These are phyloP conservation scores for Drosophila emarginata DNA, from an alignment of 2,888 invertebrate species.

Conservation along the genomic window DNA sequence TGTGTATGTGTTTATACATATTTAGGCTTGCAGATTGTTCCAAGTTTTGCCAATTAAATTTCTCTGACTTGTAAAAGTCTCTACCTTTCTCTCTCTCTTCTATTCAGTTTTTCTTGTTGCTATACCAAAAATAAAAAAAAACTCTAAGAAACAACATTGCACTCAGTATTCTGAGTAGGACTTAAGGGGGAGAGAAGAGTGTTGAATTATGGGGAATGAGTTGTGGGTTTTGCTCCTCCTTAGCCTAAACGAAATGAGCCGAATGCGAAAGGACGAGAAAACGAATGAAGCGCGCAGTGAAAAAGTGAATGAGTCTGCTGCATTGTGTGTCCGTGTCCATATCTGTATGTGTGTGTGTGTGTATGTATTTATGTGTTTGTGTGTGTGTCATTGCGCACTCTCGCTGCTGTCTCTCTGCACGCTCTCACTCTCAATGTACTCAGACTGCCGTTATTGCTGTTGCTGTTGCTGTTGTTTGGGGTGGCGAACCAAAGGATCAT, in stretches of 20 bases:
- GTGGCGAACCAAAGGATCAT: constrained; percentile 80
- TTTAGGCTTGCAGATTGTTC: constrained; percentile 52
- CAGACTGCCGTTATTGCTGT: constrained; percentile 36
- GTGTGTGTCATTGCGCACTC: constrained; percentile 66
- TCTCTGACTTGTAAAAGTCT: constrained; percentile 46
- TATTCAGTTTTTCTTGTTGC: constrained; percentile 29
- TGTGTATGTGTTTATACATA: constrained; percentile 6
- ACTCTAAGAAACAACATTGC: constrained; percentile 28
- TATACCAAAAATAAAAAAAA: constrained; percentile 30
- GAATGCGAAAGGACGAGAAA: constrained; percentile 51
- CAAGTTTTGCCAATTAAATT: constrained; percentile 68
- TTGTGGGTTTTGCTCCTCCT: constrained; percentile 39
- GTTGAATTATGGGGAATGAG: constrained; percentile 17
- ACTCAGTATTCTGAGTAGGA: constrained; percentile 19
- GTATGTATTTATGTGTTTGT: constrained; percentile 32
- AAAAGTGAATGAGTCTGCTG: constrained; percentile 55
- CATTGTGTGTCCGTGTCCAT: constrained; percentile 31
- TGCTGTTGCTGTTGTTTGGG: constrained; percentile 39
- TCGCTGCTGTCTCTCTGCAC: constrained; percentile 48
- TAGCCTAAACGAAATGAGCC: constrained; percentile 58
- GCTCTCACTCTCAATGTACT: constrained; percentile 35
- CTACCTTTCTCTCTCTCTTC: background rate
- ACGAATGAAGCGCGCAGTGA: constrained; percentile 50
- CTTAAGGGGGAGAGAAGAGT: background rate
- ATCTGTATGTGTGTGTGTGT: constrained; percentile 23